Evolutionary conservation across 2,888 invertebrate genomes (phyloP).

Genomic region (Lacanobia wlatinum): DNA sequence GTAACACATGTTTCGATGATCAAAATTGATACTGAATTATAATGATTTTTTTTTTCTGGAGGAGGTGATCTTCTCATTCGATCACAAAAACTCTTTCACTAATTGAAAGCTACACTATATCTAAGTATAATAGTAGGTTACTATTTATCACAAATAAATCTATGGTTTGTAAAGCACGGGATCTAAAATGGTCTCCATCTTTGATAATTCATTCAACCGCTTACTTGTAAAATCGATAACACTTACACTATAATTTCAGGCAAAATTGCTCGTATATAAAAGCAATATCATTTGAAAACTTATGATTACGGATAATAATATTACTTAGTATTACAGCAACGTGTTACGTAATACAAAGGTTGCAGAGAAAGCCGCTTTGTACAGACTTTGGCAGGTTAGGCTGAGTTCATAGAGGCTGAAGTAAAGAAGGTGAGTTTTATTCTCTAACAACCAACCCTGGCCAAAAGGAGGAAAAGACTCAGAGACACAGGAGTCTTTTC

Average conservation of each 20-base stretch:
- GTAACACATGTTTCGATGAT: no score
- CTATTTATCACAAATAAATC: no score
- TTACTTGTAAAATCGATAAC: slow-evolving; percentile 2
- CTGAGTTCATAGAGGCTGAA: slow-evolving; percentile 22
- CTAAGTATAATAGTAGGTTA: no score
- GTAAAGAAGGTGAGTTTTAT: not conserved
- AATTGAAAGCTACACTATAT: no score
- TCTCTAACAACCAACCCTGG: no score
- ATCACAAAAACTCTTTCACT: no score
- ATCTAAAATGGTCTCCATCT: not conserved
- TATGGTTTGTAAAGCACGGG: no score
- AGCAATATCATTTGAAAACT: slow-evolving; percentile 22
- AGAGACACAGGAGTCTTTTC: no score
- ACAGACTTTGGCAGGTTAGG: slow-evolving; percentile 48
- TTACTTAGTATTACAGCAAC: slow-evolving; percentile 46
- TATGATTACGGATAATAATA: slow-evolving; percentile 35
- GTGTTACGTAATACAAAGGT: slow-evolving; percentile 55
- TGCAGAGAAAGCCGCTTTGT: slow-evolving; percentile 63
- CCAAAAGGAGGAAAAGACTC: no score
- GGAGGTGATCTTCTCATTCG: no score
- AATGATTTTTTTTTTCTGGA: no score
- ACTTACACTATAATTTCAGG: slow-evolving; percentile 10
- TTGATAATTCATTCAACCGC: not conserved
- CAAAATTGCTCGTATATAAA: slow-evolving; percentile 15
- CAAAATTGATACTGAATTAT: no score